Percentiles rank a stretch among this genome's conserved stretches.
These are phyloP conservation scores for Bombus turneri DNA, from an alignment of 1,140 invertebrate genomes.

Conservation along the genomic window DNA sequence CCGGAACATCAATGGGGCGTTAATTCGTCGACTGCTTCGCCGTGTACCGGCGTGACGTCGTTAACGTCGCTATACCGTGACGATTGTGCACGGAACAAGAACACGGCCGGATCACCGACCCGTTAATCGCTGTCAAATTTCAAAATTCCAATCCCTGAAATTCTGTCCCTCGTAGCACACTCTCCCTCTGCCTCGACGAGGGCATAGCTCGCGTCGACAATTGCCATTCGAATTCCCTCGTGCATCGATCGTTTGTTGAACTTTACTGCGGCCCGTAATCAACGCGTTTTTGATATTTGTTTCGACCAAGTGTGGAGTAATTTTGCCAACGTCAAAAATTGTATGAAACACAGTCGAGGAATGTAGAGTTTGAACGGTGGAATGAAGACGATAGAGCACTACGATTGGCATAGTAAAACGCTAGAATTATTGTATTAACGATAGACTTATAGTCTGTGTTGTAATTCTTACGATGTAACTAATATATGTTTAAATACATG, in stretches of 20 bases:
- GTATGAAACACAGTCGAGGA: too few relatives aligned
- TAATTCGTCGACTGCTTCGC: constrained; percentile 58
- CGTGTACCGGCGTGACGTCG: constrained; percentile 60
- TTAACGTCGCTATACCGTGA: constrained; percentile 63
- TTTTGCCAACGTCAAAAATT: too few relatives aligned
- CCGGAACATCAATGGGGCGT: constrained; percentile 66
- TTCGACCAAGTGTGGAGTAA: not conserved
- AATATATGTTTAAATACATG: too few relatives aligned
- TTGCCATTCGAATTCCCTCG: not conserved
- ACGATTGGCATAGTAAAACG: too few relatives aligned
- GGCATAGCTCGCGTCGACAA: not conserved
- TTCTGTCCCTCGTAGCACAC: not conserved
- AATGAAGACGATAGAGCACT: rapidly evolving
- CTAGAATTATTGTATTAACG: too few relatives aligned
- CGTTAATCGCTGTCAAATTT: constrained; percentile 61
- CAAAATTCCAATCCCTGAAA: constrained; percentile 44
- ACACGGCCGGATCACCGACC: constrained; percentile 52
- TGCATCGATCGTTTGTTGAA: not conserved
- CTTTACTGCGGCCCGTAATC: not conserved
- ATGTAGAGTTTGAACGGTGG: too few relatives aligned
- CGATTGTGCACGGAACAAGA: constrained; percentile 61
- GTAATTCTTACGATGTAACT: too few relatives aligned
- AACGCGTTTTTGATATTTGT: not conserved
- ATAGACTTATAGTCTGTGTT: too few relatives aligned
- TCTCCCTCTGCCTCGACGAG: not conserved